Evolutionary conservation across 2,888 invertebrate genomes (phyloP), one percentile per base, ranked within the genome.

Genomic region (Lydus trimaculatus): DNA sequence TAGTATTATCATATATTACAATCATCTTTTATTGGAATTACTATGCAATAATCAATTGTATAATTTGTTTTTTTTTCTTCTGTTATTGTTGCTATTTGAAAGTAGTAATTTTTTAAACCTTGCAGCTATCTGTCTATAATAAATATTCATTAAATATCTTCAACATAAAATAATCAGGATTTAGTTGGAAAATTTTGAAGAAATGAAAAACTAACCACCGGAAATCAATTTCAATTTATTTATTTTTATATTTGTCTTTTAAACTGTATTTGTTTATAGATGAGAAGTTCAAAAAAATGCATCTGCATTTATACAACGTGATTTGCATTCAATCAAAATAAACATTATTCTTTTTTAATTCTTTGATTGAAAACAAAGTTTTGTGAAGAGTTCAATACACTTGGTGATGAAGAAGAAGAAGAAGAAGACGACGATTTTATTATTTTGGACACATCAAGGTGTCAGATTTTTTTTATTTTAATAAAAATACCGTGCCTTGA

Each of bases 21-120:
- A 56, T 56, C 56, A 56, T 28, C 56, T 28, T 28, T 56, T 28
- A 56, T 25, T 15, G 25, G 56, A 56, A 56, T 56, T 56, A 56
- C 25, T 1, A 56, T 56, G 56, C n/a, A 43, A 43, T 56, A 56
- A 56, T 56, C 56, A 6, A 56, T 56, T 56, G 56, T 25, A 0
- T 15, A 2, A 2, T 20, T 20, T 48, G n/a, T n/a, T n/a, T n/a
- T n/a, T n/a, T n/a, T n/a, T n/a, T n/a, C n/a, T n/a, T n/a, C n/a
- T 9, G 1, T 56, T 56, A 15, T 56, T 15, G 13, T 43, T 17
- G 2, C 20, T 15, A n/a, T 28, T 56, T 23, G 56, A 56, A 56
- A 56, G 56, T 56, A 28, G 23, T 56, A 56, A 56, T 56, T 28
- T n/a, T 28, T 28, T 23, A 56, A 56, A 28, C 56, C 56, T 28